Base-by-base conservation (phyloP, 2,888 invertebrate genomes). In the Graphium colonna region DNA sequence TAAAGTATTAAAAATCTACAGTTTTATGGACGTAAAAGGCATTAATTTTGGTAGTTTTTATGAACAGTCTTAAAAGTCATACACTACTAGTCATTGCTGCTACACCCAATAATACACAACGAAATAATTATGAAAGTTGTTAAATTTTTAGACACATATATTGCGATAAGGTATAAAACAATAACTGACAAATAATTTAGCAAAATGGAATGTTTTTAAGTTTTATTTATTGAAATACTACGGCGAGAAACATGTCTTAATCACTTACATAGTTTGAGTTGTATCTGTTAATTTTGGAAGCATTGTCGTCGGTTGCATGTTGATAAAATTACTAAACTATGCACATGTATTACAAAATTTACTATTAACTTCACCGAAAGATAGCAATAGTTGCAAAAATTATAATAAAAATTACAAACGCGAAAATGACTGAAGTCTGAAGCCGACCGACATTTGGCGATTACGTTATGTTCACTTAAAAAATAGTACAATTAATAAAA, bases 181-280 rank as follows among this genome's bases (percentile, higher is more conserved):
- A 21, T 21, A 21, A 3, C 3, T 21, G 21, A 21, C n/a, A n/a
- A n/a, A 13, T 38, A 12, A 38, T 13, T 13, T n/a, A n/a, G n/a
- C n/a, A n/a, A n/a, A n/a, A n/a, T n/a, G n/a, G n/a, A n/a, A n/a
- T n/a, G n/a, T n/a, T 21, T 21, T 21, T 21, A 21, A 21, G 21
- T 21, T 21, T 21, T 21, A 21, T 21, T 21, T 21, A 21, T 21
- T 21, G 21, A 21, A 21, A 3, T 21, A 21, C 21, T 21, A 21
- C 21, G 55, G 56, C 49, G 33, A 47, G 52, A 57, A 55, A 59
- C 52, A 63, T 65, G 61, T 68, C 63, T 3, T 5, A 46, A n/a
- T 1, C 21, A 85, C 89, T 87, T 70, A 90, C 90, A 90, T 85
- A 63, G 84, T 84, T 81, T 90, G 89, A 59, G 84, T 82, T 56